Conservation (phyloP, 2,797 vertebrate genomes). For the Picus viridis region DNA sequence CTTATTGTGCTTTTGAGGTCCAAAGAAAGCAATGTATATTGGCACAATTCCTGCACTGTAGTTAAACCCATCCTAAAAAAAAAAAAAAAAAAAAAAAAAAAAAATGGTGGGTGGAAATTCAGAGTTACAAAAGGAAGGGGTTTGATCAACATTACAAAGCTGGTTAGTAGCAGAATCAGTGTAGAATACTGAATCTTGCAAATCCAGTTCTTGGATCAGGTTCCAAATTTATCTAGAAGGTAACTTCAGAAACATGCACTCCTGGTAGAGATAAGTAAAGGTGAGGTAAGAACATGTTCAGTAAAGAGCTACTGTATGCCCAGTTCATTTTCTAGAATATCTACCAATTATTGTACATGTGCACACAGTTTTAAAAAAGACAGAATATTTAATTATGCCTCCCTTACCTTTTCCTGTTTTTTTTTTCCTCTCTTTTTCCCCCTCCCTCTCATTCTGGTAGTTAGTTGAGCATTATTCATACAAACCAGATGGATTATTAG, state of each 20-base stretch:
- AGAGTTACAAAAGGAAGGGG: background rate
- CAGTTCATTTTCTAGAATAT: background rate
- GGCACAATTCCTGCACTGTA: background rate
- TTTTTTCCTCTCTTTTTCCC: background rate
- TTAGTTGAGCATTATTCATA: constrained; percentile 97
- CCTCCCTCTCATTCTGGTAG: constrained; percentile 70
- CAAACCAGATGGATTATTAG: constrained; percentile 92
- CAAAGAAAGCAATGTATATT: background rate
- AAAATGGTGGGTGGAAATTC: fast-evolving
- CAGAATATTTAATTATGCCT: background rate
- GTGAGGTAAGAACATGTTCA: background rate
- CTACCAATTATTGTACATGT: background rate
- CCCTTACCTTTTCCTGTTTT: background rate
- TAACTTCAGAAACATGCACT: background rate
- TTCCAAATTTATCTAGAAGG: background rate
- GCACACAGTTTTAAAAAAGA: background rate
- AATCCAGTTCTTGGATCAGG: background rate
- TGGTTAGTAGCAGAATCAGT: fast-evolving
- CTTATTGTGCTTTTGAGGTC: background rate
- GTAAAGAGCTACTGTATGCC: background rate
- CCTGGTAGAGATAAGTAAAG: background rate
- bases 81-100: no score
- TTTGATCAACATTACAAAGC: background rate
- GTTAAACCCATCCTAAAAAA: background rate
- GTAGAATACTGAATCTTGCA: background rate